Conservation (phyloP, 2,113 vertebrate species). For the Tragelaphus scriptus region DNA sequence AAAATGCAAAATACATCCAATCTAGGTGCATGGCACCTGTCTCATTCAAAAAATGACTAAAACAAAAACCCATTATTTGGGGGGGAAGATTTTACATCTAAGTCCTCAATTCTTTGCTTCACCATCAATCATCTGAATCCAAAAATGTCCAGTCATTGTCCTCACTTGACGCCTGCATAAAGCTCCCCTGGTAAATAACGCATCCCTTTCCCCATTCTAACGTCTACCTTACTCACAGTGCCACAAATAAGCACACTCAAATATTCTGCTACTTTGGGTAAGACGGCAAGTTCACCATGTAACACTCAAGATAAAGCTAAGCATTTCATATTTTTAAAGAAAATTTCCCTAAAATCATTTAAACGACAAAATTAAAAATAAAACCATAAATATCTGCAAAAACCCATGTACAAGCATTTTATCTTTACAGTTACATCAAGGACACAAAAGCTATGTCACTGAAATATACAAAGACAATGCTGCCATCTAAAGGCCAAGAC, state of each 20-base stretch:
- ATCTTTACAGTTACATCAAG: background rate
- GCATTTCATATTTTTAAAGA: background rate
- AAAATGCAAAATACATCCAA: background rate
- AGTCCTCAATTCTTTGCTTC: background rate
- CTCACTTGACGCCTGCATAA: background rate
- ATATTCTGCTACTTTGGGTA: background rate
- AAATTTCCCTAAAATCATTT: constrained; percentile 4
- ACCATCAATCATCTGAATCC: background rate
- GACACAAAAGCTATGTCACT: background rate
- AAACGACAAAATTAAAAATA: constrained; percentile 15
- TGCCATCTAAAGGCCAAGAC: constrained; percentile 78
- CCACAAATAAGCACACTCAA: constrained; percentile 5
- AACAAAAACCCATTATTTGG: background rate
- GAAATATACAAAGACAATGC: constrained; percentile 72
- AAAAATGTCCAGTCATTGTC: background rate
- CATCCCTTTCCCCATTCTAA: background rate
- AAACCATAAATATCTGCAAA: background rate
- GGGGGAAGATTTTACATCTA: background rate
- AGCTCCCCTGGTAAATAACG: background rate
- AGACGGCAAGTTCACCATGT: background rate
- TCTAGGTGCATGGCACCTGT: background rate
- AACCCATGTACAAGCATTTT: background rate
- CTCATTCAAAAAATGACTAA: constrained; percentile 23
- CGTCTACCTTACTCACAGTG: background rate
- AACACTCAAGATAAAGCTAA: background rate